These are phyloP conservation scores for Athrips mouffetella DNA, from an alignment of 2,888 invertebrate genomes.

Conservation along the genomic window DNA sequence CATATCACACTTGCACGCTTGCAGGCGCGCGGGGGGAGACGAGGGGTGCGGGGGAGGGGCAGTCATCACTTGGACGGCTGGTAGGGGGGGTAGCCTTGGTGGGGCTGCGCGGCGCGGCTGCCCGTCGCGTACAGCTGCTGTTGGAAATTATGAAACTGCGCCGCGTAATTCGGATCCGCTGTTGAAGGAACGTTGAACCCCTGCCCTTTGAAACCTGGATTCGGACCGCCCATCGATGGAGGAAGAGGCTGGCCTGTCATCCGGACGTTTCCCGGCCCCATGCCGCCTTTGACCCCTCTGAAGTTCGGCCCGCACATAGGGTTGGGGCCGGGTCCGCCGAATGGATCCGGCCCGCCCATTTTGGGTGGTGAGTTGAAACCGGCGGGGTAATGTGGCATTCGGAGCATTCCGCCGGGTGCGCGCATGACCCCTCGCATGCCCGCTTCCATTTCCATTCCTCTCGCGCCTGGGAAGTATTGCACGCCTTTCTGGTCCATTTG, in stretches of 20 bases:
- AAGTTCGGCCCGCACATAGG: conserved; percentile 58
- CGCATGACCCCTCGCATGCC: conserved; percentile 73
- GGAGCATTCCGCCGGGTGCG: conserved; percentile 55
- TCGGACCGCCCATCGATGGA: conserved; percentile 86
- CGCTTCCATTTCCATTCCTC: conserved; percentile 73
- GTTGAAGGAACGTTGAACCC: conserved; percentile 91
- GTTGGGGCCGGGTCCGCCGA: conserved; percentile 37
- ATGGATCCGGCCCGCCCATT: conserved; percentile 55
- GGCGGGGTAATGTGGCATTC: conserved; percentile 71
- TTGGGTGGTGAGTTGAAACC: conserved; percentile 72
- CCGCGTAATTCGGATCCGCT: conserved; percentile 94
- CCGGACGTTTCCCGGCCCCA: conserved; percentile 53
- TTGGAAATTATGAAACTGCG: conserved; percentile 97
- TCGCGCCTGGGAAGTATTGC: conserved; percentile 85
- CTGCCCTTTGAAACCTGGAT: conserved; percentile 84
- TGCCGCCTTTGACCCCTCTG: conserved; percentile 60
- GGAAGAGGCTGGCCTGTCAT: conserved; percentile 85
- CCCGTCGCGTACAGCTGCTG: conserved; percentile 94
- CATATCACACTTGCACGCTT: conserved; percentile 9
- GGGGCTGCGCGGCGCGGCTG: conserved; percentile 63
- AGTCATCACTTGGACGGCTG: conserved; percentile 70
- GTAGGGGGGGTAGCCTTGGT: conserved; percentile 67
- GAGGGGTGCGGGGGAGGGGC: conserved; percentile 22
- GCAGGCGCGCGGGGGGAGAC: conserved; percentile 6
- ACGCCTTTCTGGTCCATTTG: conserved; percentile 83